Evolutionary conservation across 2,113 vertebrate species (phyloP).

Genomic region (Oncorhynchus nerka): DNA sequence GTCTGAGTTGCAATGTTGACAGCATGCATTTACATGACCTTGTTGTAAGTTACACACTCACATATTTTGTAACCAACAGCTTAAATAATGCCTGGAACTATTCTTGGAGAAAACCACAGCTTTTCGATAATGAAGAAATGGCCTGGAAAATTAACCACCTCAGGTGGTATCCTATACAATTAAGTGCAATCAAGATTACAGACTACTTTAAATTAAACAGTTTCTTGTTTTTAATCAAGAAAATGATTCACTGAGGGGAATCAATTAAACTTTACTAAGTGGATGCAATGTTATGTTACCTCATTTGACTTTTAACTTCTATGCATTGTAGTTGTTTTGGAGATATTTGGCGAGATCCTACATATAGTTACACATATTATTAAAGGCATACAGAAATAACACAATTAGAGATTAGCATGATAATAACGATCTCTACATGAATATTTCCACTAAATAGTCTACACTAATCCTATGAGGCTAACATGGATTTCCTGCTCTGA

Average conservation of each 20-base stretch:
- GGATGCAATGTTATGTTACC: too few species aligned
- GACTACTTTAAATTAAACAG: conserved; percentile 59
- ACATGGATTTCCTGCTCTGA: conserved; percentile 48
- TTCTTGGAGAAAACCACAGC: conserved; percentile 54
- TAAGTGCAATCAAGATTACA: conserved; percentile 66
- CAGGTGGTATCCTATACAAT: conserved; percentile 66
- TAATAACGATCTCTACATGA: conserved; percentile 7
- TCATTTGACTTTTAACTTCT: too few species aligned
- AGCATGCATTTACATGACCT: too few species aligned
- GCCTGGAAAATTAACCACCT: conserved; percentile 39
- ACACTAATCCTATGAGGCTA: conserved; percentile 57
- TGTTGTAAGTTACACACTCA: background rate
- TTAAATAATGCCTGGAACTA: background rate
- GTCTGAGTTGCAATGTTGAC: too few species aligned
- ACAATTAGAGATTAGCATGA: too few species aligned
- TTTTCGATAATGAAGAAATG: conserved; percentile 52
- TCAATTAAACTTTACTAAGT: background rate
- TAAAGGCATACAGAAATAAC: too few species aligned
- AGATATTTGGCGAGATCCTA: too few species aligned
- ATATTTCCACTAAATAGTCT: conserved; percentile 64
- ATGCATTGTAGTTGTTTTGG: too few species aligned
- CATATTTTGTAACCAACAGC: background rate
- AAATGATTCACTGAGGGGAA: background rate
- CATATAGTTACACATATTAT: too few species aligned
- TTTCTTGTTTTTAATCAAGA: conserved; percentile 54